Percentiles rank a stretch among this genome's conserved stretches.
Evolutionary conservation across 2,888 invertebrate genomes (phyloP).

Genomic region (Drosophila ochracea): DNA sequence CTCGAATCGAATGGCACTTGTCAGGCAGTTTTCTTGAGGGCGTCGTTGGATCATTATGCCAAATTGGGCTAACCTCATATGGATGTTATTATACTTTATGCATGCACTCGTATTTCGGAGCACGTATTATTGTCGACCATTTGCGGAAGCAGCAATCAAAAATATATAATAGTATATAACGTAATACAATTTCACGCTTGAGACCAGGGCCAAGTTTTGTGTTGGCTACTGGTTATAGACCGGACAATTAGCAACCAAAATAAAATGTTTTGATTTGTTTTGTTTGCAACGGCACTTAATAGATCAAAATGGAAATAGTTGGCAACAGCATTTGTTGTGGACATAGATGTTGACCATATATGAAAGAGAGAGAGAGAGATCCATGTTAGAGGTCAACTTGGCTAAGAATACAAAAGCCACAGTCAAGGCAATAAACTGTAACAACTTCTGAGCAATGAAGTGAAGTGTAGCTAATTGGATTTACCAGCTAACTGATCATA

Average conservation of each 20-base stretch:
- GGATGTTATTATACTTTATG: conserved; percentile 44
- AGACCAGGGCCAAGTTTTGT: conserved; percentile 55
- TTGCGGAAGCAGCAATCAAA: conserved; percentile 63
- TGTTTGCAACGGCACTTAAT: conserved; percentile 54
- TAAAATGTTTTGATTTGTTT: conserved; percentile 59
- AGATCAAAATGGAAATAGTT: conserved; percentile 46
- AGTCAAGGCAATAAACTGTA: conserved; percentile 63
- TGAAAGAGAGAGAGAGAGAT: conserved; percentile 4
- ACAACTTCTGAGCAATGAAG: conserved; percentile 49
- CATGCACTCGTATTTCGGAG: conserved; percentile 41
- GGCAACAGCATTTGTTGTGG: conserved; percentile 12
- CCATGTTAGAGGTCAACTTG: conserved; percentile 50
- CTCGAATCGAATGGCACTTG: conserved; percentile 16
- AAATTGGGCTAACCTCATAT: conserved; percentile 59
- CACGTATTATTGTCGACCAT: conserved; percentile 46
- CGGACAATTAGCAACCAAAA: conserved; percentile 55
- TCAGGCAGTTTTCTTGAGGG: conserved; percentile 8
- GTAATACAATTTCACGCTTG: conserved; percentile 66
- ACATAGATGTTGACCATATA: conserved; percentile 16
- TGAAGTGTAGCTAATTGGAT: conserved; percentile 55
- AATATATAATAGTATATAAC: conserved; percentile 34
- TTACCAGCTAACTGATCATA: conserved; percentile 37
- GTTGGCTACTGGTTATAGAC: conserved; percentile 49
- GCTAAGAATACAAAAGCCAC: conserved; percentile 52
- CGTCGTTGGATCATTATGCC: conserved; percentile 60